A percentile compares a stretch with the other conserved stretches of the same genome.
These are phyloP conservation scores for Melanotaenia parkinsoni DNA, from an alignment of 2,797 vertebrate genomes.

Conservation along the genomic window DNA sequence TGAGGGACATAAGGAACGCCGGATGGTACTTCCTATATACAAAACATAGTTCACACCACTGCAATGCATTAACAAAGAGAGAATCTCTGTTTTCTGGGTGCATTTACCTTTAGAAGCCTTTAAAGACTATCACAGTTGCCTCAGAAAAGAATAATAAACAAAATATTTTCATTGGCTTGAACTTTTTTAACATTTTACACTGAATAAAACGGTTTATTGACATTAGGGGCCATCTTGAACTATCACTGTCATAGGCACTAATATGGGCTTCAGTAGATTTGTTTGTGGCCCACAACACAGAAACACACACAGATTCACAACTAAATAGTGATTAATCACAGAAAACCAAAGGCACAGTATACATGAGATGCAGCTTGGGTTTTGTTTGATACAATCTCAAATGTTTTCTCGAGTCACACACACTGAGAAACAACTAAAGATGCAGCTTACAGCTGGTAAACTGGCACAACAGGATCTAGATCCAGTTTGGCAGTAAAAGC, in stretches of 20 bases:
- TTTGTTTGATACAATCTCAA: neutral
- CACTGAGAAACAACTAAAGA: constrained; percentile 3
- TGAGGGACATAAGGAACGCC: neutral
- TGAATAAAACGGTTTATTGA: too few species aligned
- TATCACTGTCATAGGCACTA: neutral
- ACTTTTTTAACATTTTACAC: neutral
- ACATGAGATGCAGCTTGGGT: neutral
- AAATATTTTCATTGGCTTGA: neutral
- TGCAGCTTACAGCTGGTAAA: constrained; percentile 39
- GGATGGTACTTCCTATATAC: neutral
- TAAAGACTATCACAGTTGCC: too few species aligned
- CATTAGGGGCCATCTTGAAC: too few species aligned
- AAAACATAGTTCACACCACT: too few species aligned
- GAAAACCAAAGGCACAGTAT: neutral
- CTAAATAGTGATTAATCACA: neutral
- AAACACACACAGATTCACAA: neutral
- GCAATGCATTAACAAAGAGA: too few species aligned
- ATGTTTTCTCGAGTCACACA: neutral
- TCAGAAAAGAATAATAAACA: neutral
- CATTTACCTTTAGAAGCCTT: neutral
- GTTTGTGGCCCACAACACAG: neutral
- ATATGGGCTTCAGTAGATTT: constrained; percentile 1
- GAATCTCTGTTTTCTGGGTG: too few species aligned
- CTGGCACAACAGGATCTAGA: constrained; percentile 58
- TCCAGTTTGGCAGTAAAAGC: constrained; percentile 34